Conservation (phyloP, 2,797 vertebrate species). For the Chloroceryle amazona region DNA sequence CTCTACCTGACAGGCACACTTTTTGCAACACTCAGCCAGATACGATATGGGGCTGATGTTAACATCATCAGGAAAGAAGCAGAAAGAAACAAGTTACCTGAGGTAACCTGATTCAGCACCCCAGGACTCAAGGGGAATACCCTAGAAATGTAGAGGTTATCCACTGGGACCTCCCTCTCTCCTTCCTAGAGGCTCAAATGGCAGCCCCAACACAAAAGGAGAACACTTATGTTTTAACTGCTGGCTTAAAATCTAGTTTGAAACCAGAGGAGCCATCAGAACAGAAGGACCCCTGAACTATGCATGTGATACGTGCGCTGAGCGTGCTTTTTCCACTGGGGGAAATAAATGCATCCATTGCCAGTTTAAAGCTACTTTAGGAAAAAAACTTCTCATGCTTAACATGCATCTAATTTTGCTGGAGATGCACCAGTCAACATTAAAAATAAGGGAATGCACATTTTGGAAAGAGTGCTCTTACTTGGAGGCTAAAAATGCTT, state of each 20-base stretch:
- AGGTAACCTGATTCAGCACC: fast-evolving
- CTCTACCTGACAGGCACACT: fast-evolving
- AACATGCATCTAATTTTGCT: fast-evolving
- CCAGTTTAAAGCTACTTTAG: neutral
- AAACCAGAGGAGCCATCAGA: neutral
- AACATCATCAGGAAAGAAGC: neutral
- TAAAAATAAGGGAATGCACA: fast-evolving
- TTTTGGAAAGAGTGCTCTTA: neutral
- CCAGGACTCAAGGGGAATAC: neutral
- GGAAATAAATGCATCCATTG: neutral
- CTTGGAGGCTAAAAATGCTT: neutral
- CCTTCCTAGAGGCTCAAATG: neutral
- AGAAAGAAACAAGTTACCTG: neutral
- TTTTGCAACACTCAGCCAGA: neutral
- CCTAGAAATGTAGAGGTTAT: fast-evolving
- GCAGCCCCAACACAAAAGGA: neutral
- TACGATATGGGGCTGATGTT: fast-evolving
- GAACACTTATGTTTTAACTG: fast-evolving
- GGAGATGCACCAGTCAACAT: fast-evolving
- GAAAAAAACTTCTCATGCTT: neutral
- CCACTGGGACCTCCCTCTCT: fast-evolving
- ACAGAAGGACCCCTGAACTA: fast-evolving
- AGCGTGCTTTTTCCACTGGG: neutral
- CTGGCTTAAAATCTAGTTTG: neutral
- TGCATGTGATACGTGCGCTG: fast-evolving